Base-by-base conservation (phyloP, 2,113 vertebrate genomes). In the Meles meles region DNA sequence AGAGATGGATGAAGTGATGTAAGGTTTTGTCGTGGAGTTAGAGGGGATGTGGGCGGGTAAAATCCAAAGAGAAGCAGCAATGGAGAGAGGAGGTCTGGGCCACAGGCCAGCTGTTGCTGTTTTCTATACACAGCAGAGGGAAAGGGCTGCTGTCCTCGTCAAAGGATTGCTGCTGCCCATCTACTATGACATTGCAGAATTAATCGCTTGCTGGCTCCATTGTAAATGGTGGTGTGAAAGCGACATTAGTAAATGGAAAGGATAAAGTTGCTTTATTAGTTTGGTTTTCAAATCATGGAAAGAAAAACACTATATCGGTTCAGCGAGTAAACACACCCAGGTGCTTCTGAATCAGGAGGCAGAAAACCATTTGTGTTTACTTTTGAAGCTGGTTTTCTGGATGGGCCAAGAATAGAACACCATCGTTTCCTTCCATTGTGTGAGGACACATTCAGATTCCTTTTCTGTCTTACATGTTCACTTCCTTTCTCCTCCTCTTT, bases 241-340 rank as follows among this genome's bases (percentile, higher is more conserved):
- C 12, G 3, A 44, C 23, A 3, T 42, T 39, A 89, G 39, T 42
- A 55, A 79, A 44, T n/a, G 6, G 69, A 93, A 67, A 93, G 31
- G 72, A 89, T 88, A 47, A 47, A 86, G 63, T 27, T 87, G 87
- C 83, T 79, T 87, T 80, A 10, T 52, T 69, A 69, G 80, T 63
- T 93, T 96, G 74, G 21, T 83, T 96, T 93, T 83, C 55, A 87
- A 84, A 93, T 84, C 44, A 87, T 0, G 42, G 92, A 27, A 47
- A 42, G 55, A 37, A 83, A 96, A 96, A 47, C 49, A 20, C 8
- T 11, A 3, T 29, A 12, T 79, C 85, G 39, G n/a, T 39, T 79
- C 82, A 67, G 71, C 47, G 69, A 91, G n/a, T 52, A 96, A 77
- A 84, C 42, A 61, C 37, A 67, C 10, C 55, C 34, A 92, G 88